Evolutionary conservation across 2,888 invertebrate genomes (phyloP).

Genomic region (Cerceris rybyensis): DNA sequence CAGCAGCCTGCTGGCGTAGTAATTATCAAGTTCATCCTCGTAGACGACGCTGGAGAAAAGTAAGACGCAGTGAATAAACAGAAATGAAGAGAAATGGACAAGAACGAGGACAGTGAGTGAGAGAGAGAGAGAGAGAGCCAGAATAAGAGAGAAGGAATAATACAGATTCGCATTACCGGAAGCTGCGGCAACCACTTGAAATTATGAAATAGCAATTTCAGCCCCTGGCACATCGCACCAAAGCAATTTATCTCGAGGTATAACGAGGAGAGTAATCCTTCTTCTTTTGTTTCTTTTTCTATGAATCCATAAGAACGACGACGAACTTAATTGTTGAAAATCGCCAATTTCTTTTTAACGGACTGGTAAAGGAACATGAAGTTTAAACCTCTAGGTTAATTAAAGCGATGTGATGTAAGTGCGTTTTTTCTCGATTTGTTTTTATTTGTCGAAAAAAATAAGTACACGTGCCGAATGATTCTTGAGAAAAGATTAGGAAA

Average conservation of each 20-base stretch:
- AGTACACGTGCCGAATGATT: too few species aligned
- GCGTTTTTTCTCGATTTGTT: too few species aligned
- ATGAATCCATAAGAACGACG: not conserved
- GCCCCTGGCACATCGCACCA: constrained; percentile 43
- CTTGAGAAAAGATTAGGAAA: too few species aligned
- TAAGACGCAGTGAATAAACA: not conserved
- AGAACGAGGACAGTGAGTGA: not conserved
- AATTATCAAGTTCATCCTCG: constrained; percentile 44
- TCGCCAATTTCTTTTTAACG: not conserved
- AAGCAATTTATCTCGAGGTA: constrained; percentile 68
- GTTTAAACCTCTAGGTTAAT: not conserved
- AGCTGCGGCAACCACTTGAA: constrained; percentile 62
- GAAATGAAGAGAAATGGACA: constrained; percentile 4
- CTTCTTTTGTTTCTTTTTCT: constrained; percentile 17
- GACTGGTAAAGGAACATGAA: not conserved
- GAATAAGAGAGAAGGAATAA: constrained; percentile 24
- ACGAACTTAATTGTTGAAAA: constrained; percentile 32
- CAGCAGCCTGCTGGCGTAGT: constrained; percentile 6
- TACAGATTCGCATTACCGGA: constrained; percentile 47
- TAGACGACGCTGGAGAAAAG: not conserved
- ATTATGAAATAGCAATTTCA: constrained; percentile 77
- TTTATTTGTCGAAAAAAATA: too few species aligned
- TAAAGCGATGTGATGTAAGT: too few species aligned
- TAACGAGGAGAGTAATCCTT: constrained; percentile 55
- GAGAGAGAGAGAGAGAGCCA: constrained; percentile 1